Evolutionary conservation across 2,888 invertebrate species (phyloP), one percentile per base, ranked within the genome.

Genomic region (Dryocosmus kuriphilus): DNA sequence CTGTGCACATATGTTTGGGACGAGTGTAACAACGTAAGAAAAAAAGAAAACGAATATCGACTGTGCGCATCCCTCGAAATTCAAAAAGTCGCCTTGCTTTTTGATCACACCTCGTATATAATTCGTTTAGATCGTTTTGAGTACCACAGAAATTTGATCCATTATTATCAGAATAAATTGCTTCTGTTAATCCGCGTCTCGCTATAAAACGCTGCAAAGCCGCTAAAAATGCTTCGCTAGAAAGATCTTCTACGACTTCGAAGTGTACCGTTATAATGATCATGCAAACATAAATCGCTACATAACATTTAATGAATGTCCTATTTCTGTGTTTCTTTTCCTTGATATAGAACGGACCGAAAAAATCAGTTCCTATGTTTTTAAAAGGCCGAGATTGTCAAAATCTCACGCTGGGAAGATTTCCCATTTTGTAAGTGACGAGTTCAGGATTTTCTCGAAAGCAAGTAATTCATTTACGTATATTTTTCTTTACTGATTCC

Each of bases 311-410:
- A 1, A 80, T 63, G 22, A 41, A 57, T 19, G 74, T 78, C 1
- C 61, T 38, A 46, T 80, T 81, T 27, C 85, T 75, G n/a, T 77
- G 63, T 24, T 78, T 81, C 2, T 75, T 77, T 46, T 83, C 80
- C 30, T n/a, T n/a, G n/a, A n/a, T n/a, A n/a, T n/a, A n/a, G n/a
- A n/a, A n/a, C n/a, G 87, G 85, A 3, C 88, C 86, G 14, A 83
- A 85, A 79, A 83, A 88, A 77, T 89, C 87, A 1, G 86, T 75
- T 0, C 87, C 88, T 41, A 77, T 57, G 16, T 81, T 79, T 5
- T 62, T 75, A 80, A 88, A 88, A 62, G 87, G 83, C 5, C 83
- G 75, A 19, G 81, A 63, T 8, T 83, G 82, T 2, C 67, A 79
- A 1, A 86, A 84, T 55, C 88, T n/a, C n/a, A n/a, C n/a, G n/a